Conservation (phyloP, 2,797 vertebrate genomes). For the Macrochelys suwanniensis region DNA sequence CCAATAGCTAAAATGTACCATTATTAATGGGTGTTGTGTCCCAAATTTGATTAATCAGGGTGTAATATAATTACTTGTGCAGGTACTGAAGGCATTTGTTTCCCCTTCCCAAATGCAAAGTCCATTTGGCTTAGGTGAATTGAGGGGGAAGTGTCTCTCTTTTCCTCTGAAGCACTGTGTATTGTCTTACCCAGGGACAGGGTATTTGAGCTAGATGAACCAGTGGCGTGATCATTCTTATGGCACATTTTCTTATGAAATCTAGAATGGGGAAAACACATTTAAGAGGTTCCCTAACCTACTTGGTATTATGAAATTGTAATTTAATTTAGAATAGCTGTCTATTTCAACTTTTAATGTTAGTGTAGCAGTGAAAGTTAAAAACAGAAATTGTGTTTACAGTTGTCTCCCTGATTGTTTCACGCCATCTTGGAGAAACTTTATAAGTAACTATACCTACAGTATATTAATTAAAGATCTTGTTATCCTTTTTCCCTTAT, state of each 20-base stretch:
- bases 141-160: slow-evolving; percentile 24
- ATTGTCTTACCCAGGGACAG: slow-evolving; percentile 46
- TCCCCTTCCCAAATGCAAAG: slow-evolving; percentile 38
- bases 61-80: slow-evolving; percentile 12
- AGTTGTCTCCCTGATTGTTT: background rate
- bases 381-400: background rate
- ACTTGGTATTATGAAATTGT: slow-evolving; percentile 30
- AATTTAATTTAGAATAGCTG: slow-evolving; percentile 7
- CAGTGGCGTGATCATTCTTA: background rate
- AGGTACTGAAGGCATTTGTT: slow-evolving; percentile 28
- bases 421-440: background rate
- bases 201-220: slow-evolving; percentile 11
- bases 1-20: background rate
- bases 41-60: background rate
- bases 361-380: background rate
- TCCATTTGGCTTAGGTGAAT: slow-evolving; percentile 48
- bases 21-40: background rate
- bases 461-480: background rate
- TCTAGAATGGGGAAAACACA: background rate
- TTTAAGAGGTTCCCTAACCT: slow-evolving; percentile 11
- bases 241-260: slow-evolving; percentile 3
- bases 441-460: background rate
- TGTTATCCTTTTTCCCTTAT: background rate
- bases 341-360: slow-evolving; percentile 15
- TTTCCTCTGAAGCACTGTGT: slow-evolving; percentile 40